Conservation (phyloP, 2,888 invertebrate species). For the Amphipyra tragopoginis region DNA sequence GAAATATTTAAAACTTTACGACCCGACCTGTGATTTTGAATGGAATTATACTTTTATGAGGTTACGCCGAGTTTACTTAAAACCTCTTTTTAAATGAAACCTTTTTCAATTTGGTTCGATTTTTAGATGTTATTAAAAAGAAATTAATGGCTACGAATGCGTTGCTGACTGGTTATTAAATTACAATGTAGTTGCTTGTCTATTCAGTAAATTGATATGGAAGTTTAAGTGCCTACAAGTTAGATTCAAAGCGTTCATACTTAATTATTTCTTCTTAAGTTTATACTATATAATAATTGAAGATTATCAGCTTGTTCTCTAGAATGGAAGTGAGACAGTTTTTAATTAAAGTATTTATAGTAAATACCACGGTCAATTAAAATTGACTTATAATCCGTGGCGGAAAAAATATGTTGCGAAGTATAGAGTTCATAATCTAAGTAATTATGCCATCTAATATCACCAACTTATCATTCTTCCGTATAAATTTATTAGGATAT, state of each 20-base stretch:
- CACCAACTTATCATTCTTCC: too few relatives aligned
- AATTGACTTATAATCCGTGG: too few relatives aligned
- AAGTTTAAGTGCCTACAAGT: not conserved
- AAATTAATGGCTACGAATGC: slow-evolving; percentile 24
- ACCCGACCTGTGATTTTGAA: slow-evolving; percentile 49
- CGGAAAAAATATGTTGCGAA: too few relatives aligned
- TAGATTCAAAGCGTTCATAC: not conserved
- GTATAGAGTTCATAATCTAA: too few relatives aligned
- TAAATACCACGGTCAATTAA: too few relatives aligned
- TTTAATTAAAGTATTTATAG: too few relatives aligned
- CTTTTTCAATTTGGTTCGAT: slow-evolving; percentile 55
- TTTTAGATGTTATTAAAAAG: slow-evolving; percentile 34
- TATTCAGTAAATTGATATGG: not conserved
- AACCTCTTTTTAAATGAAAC: slow-evolving; percentile 48
- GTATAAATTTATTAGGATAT: too few relatives aligned
- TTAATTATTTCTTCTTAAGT: too few relatives aligned
- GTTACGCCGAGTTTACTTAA: slow-evolving; percentile 56
- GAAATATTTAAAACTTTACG: slow-evolving; percentile 58
- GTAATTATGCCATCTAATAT: too few relatives aligned
- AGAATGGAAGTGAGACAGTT: too few relatives aligned
- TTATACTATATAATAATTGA: too few relatives aligned
- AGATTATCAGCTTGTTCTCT: too few relatives aligned
- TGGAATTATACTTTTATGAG: slow-evolving; percentile 59
- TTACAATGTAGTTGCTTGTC: slow-evolving; percentile 7
- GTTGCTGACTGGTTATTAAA: slow-evolving; percentile 33